Percentiles rank a stretch among this genome's conserved stretches.
These are phyloP conservation scores for Glyphotaelius pellucidus DNA, from an alignment of 2,888 invertebrate species.

Conservation along the genomic window DNA sequence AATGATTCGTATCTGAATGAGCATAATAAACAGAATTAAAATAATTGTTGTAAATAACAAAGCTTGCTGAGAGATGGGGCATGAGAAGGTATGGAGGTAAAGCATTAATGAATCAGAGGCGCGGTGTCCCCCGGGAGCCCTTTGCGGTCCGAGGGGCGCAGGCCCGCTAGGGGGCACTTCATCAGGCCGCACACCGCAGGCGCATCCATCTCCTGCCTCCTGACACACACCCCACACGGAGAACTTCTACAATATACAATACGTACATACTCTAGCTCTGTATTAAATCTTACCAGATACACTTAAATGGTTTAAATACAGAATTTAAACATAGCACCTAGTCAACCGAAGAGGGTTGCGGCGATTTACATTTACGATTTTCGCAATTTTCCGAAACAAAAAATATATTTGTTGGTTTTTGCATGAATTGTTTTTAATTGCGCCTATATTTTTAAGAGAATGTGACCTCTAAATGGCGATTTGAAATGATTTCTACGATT, in stretches of 20 bases:
- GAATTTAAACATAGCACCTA: neutral
- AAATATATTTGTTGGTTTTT: too few relatives aligned
- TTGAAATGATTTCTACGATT: neutral
- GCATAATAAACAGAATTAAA: neutral
- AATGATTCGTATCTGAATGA: neutral
- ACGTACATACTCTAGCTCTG: neutral
- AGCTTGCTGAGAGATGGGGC: neutral
- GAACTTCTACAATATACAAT: neutral
- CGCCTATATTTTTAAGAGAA: neutral
- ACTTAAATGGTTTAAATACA: neutral
- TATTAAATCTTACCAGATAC: neutral
- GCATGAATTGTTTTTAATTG: too few relatives aligned
- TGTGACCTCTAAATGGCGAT: neutral
- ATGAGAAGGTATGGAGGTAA: neutral
- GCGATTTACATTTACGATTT: too few relatives aligned
- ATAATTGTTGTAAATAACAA: neutral
- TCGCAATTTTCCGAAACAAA: too few relatives aligned
- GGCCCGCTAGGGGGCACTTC: conserved; percentile 8
- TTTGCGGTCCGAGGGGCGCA: conserved; percentile 32
- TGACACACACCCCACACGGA: neutral
- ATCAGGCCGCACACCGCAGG: conserved; percentile 17
- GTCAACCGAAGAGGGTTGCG: too few relatives aligned
- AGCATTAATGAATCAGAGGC: conserved; percentile 38
- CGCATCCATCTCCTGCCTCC: conserved; percentile 27
- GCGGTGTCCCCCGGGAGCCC: conserved; percentile 30